A percentile compares a stretch with the other conserved stretches of the same genome.
Evolutionary conservation across 2,113 vertebrate genomes (phyloP).

Genomic region (Puffinus mauretanicus): DNA sequence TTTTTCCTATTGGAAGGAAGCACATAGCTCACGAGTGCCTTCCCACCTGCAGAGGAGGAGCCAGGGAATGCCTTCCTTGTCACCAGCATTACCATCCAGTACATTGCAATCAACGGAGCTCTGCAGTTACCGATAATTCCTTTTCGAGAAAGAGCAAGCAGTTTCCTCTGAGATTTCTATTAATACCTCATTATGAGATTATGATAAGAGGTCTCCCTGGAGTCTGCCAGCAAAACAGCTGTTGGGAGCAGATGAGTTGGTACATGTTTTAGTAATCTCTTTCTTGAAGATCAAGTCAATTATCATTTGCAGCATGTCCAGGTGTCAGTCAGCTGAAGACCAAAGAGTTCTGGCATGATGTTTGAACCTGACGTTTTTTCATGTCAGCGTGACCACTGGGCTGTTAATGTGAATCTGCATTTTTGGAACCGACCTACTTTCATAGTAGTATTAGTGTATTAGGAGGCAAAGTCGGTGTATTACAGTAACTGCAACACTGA

Average conservation of each 20-base stretch:
- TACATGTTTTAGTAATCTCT: background rate
- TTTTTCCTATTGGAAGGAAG: background rate
- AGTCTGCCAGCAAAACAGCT: background rate
- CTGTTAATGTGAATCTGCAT: background rate
- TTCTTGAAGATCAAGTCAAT: background rate
- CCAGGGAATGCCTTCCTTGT: background rate
- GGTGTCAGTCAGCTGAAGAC: background rate
- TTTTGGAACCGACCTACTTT: background rate
- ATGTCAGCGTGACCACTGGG: background rate
- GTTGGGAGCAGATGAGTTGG: background rate
- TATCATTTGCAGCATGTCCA: background rate
- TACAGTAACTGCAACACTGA: background rate
- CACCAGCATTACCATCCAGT: background rate
- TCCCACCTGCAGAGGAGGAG: background rate
- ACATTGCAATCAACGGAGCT: background rate
- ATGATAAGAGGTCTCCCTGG: background rate
- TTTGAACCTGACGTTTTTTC: background rate
- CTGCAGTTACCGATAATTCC: background rate
- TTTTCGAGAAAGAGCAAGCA: background rate
- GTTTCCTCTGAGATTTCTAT: background rate
- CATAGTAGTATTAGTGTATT: background rate
- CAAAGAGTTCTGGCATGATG: background rate
- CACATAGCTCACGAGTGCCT: background rate
- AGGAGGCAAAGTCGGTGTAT: background rate
- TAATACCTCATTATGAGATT: constrained; percentile 37